Conservation (phyloP, 2,113 vertebrate species). For the Lycocorax pyrrhopterus region DNA sequence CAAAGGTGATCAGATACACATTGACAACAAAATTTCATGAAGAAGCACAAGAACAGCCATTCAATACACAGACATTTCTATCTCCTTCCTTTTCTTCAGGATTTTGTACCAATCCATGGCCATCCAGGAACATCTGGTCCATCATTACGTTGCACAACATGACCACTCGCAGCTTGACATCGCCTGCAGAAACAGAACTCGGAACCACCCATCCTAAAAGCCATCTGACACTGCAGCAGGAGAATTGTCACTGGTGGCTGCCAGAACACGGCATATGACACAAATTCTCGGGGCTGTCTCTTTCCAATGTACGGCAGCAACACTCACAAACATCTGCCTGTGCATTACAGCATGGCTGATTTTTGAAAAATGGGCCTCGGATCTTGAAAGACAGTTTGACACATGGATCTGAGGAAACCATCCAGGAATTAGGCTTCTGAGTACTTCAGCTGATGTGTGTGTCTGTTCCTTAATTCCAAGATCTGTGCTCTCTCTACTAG, state of each 20-base stretch:
- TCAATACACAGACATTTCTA: neutral
- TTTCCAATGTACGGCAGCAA: neutral
- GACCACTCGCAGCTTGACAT: neutral
- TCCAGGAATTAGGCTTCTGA: neutral
- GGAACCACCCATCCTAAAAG: neutral
- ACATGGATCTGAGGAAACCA: neutral
- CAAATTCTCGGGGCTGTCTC: neutral
- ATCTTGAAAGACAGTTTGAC: neutral
- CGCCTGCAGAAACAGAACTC: neutral
- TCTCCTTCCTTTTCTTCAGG: neutral
- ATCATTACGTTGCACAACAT: neutral
- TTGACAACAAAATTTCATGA: neutral
- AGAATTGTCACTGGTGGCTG: neutral
- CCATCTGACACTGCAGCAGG: neutral
- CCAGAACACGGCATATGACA: neutral
- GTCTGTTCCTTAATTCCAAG: neutral
- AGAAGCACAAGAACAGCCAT: neutral
- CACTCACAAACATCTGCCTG: neutral
- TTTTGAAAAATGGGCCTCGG: neutral
- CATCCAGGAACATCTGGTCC: constrained; percentile 1
- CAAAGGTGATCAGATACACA: neutral
- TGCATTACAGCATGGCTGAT: neutral
- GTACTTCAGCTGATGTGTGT: neutral
- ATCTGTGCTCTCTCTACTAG: neutral
- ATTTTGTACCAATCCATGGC: neutral